phyloP scores from a whole-genome alignment of 2,797 vertebrate species.

The Manis javanica region DNA sequence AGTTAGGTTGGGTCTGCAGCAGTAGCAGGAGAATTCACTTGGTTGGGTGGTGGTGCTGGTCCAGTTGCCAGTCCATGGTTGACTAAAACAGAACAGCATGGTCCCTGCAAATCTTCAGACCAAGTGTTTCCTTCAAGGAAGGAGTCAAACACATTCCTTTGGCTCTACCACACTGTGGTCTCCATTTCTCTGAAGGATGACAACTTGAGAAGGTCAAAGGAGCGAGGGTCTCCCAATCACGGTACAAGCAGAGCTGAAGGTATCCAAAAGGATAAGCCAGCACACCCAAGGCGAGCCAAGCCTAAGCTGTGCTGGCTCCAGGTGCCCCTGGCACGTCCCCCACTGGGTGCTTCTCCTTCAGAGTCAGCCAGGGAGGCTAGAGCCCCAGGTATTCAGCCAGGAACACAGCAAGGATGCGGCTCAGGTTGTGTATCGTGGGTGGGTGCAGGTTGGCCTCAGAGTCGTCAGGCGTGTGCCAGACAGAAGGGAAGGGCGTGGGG shows the following conservation, averaged over 20 bases:
- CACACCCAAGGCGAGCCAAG: background rate
- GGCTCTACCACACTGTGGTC: background rate
- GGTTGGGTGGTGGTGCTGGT: background rate
- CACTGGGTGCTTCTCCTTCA: background rate
- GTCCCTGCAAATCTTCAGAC: background rate
- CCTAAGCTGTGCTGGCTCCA: background rate
- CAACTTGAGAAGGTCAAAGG: background rate
- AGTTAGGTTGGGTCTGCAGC: background rate
- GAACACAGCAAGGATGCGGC: conserved; percentile 92
- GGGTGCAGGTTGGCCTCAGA: conserved; percentile 92
- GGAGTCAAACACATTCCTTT: background rate
- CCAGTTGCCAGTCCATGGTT: background rate
- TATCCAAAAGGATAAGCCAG: background rate
- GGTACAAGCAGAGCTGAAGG: background rate
- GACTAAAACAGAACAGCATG: background rate
- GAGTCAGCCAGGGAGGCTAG: background rate
- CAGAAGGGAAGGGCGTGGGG: conserved; percentile 92
- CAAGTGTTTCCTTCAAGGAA: background rate
- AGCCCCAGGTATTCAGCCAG: conserved; percentile 92
- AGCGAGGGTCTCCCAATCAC: background rate
- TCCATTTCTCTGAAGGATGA: background rate
- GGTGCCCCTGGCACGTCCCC: background rate
- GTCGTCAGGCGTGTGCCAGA: conserved; percentile 95
- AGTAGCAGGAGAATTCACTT: background rate
- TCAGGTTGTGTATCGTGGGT: conserved; percentile 92